Conservation (phyloP, 2,113 vertebrate species). For the Scolopax mira region DNA sequence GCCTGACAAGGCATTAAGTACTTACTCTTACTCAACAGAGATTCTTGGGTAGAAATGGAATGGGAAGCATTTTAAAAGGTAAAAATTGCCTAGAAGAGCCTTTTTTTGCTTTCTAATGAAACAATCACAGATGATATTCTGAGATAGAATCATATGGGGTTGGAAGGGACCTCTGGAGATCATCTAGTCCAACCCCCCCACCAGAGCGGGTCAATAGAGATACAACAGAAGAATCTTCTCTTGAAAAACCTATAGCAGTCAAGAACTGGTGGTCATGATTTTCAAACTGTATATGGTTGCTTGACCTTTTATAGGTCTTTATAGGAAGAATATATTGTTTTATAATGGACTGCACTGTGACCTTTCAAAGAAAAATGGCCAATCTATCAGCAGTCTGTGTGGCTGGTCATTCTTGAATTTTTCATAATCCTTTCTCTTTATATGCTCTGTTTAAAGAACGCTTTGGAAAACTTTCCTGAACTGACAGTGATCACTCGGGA, state of each 20-base stretch:
- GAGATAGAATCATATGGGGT: background rate
- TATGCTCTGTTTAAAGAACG: slow-evolving; percentile 78
- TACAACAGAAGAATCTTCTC: background rate
- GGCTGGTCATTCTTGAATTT: background rate
- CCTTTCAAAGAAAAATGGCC: background rate
- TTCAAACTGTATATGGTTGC: background rate
- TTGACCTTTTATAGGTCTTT: background rate
- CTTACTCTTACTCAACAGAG: background rate
- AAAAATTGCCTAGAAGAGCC: background rate
- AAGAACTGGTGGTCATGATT: background rate
- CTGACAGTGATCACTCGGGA: slow-evolving; percentile 88
- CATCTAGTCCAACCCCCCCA: too few relatives aligned
- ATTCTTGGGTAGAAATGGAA: background rate
- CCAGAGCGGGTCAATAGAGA: background rate
- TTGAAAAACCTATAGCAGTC: background rate
- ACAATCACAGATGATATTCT: background rate
- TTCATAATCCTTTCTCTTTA: background rate
- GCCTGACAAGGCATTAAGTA: background rate
- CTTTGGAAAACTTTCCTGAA: slow-evolving; percentile 96
- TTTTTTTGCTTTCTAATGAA: background rate
- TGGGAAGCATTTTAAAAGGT: background rate
- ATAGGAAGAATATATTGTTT: background rate
- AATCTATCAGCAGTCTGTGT: background rate
- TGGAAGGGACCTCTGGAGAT: too few relatives aligned
- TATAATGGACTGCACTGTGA: background rate